Conservation (phyloP, 2,888 invertebrate species). For the Conomelus anceps region DNA sequence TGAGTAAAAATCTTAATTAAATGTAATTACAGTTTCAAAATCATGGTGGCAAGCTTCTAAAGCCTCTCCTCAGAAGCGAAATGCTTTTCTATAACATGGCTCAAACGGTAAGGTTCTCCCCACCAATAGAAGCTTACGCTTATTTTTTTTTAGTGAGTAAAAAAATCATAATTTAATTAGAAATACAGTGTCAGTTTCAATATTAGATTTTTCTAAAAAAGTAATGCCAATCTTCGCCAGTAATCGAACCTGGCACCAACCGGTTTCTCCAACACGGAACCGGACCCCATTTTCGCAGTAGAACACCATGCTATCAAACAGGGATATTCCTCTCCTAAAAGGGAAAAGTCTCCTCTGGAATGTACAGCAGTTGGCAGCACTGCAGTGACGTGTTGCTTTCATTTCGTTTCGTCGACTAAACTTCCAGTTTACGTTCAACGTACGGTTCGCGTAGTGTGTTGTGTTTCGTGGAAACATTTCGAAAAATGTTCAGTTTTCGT, state of each 20-base stretch:
- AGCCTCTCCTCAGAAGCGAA: too few relatives aligned
- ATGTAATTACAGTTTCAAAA: too few relatives aligned
- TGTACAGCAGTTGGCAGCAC: background rate
- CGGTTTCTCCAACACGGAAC: background rate
- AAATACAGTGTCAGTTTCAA: too few relatives aligned
- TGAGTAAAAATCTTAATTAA: too few relatives aligned
- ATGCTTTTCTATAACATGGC: too few relatives aligned
- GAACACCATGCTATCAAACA: background rate
- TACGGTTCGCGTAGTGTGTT: background rate
- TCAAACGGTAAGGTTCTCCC: too few relatives aligned
- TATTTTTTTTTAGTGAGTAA: too few relatives aligned
- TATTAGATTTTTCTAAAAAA: too few relatives aligned
- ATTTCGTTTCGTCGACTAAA: background rate
- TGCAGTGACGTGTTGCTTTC: background rate
- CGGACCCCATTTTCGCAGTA: background rate
- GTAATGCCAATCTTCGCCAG: background rate
- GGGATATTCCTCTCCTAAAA: background rate
- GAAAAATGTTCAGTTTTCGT: background rate
- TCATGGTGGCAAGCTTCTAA: too few relatives aligned
- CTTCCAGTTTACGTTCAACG: too few relatives aligned
- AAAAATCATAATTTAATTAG: too few relatives aligned
- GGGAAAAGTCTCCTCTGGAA: background rate
- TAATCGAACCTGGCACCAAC: background rate
- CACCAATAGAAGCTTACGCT: too few relatives aligned
- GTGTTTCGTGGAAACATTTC: constrained; percentile 28